Percentiles rank a stretch among this genome's conserved stretches.
Evolutionary conservation across 2,797 vertebrate species (phyloP).

Genomic region (Enteromius paludinosus): DNA sequence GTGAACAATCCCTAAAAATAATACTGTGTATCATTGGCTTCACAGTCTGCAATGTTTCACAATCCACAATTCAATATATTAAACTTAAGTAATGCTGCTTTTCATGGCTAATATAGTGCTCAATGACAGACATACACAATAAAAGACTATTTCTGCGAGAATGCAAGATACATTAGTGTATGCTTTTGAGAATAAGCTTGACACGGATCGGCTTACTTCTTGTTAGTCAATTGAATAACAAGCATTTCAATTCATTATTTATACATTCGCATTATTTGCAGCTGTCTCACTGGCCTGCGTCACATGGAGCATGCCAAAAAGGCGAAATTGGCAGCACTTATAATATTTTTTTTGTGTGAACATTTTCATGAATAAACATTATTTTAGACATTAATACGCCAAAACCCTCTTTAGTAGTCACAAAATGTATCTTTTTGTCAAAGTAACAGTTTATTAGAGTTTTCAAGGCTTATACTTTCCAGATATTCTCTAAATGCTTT

Average conservation of each 20-base stretch:
- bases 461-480: conserved; percentile 1
- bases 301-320: conserved; percentile 1
- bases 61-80: background rate
- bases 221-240: background rate
- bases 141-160: background rate
- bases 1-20: background rate
- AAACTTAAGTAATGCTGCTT: background rate
- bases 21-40: background rate
- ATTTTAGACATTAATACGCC: conserved; percentile 12
- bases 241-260: background rate
- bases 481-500: conserved; percentile 19
- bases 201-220: background rate
- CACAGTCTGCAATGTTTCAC: background rate
- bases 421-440: conserved; percentile 21
- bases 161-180: background rate
- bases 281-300: conserved; percentile 3
- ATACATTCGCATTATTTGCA: conserved; percentile 7
- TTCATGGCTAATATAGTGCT: background rate
- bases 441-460: background rate
- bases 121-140: background rate
- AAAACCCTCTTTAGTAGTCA: background rate
- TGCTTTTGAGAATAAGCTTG: background rate
- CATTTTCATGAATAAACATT: conserved; percentile 5
- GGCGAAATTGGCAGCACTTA: background rate
- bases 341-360: conserved; percentile 13